Evolutionary conservation across 2,888 invertebrate genomes (phyloP), one percentile per base, ranked within the genome.

Genomic region (Erpobdella octoculata): DNA sequence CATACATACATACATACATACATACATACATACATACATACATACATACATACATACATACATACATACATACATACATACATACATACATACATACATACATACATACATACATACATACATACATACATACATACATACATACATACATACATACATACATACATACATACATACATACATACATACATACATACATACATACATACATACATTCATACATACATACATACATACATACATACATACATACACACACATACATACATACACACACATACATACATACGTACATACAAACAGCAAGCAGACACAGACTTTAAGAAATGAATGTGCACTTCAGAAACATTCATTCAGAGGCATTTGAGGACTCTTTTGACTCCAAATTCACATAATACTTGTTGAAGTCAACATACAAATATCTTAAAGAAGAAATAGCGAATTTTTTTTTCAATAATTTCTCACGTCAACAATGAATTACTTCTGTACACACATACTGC

Each of bases 191-290:
- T 31, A 64, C 35, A 33, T 64, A 64, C 35, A 64, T 66, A 35
- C 33, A 70, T 70, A 70, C 37, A 70, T 70, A 66, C 37, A 70
- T 65, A 66, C 37, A 70, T 61, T 36, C 35, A 70, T 62, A 2
- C 35, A 62, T 62, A 64, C 35, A 70, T 69, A 69, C 28, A 69
- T 69, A 69, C 28, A 64, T 69, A 69, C 28, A 67, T 67, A 64
- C 18, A 61, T 69, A 61, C 28, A 61, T 70, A 61, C 31, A 61
- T 61, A 61, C 21, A 64, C 33, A 61, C 36, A 61, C 25, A 61
- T 36, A n/a, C n/a, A 70, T 31, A 70, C 25, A 70, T 65, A 70
- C 25, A 70, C 33, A 70, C 21, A 70, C 35, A 68, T 28, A 65
- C 25, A 61, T 28, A 33, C 36, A 65, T 70, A 64, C 21, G 62